These are phyloP conservation scores for Rhinolophus sinicus DNA, from an alignment of 2,113 vertebrate species.

Conservation along the genomic window DNA sequence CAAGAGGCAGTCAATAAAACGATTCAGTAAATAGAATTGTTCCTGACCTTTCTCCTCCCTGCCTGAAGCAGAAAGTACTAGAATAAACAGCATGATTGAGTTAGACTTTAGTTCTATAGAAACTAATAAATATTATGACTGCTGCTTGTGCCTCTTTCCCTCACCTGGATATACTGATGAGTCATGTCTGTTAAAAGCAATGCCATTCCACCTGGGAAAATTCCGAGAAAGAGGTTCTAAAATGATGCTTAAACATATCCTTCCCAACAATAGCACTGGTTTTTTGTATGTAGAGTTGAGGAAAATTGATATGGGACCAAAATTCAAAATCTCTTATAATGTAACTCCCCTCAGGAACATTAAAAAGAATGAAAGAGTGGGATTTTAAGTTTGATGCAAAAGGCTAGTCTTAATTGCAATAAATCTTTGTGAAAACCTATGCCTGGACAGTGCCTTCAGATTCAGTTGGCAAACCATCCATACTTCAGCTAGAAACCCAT, in stretches of 20 bases:
- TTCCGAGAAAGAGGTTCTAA: slow-evolving; percentile 47
- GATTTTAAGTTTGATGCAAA: background rate
- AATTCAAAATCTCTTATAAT: background rate
- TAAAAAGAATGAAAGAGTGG: slow-evolving; percentile 12
- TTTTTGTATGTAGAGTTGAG: slow-evolving; percentile 15
- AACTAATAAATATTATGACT: slow-evolving; percentile 34
- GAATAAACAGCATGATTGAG: background rate
- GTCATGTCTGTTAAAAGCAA: slow-evolving; percentile 45
- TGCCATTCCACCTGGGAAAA: background rate
- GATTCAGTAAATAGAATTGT: background rate
- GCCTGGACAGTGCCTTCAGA: background rate
- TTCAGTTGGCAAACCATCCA: background rate
- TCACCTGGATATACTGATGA: background rate
- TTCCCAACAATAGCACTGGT: background rate
- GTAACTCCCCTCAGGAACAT: background rate
- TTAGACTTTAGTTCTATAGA: background rate
- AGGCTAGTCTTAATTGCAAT: background rate
- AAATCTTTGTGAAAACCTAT: background rate
- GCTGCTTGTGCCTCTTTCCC: background rate
- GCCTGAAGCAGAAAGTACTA: slow-evolving; percentile 25
- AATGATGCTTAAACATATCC: background rate
- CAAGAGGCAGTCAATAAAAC: slow-evolving; percentile 27
- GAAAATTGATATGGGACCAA: background rate
- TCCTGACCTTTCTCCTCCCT: background rate
- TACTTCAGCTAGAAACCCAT: background rate